These are phyloP conservation scores for Macaria liturata DNA, from an alignment of 2,888 invertebrate species.

Conservation along the genomic window DNA sequence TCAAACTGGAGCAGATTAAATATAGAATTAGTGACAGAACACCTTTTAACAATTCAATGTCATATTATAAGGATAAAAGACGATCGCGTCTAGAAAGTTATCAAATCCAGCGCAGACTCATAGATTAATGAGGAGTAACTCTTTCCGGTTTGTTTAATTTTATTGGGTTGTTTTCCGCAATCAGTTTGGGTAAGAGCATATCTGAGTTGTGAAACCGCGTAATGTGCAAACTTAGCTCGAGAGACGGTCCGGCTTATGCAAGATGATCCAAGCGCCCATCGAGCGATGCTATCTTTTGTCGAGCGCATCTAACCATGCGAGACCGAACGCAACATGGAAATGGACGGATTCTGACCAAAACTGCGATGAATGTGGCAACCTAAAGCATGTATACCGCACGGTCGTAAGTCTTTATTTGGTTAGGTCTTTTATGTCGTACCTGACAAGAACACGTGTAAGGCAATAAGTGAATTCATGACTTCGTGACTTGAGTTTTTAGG, in stretches of 20 bases:
- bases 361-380: constrained; percentile 24
- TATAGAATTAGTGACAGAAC: constrained; percentile 13
- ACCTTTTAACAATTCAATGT: constrained; percentile 10
- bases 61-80: constrained; percentile 22
- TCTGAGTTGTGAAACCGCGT: constrained; percentile 56
- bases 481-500: constrained; percentile 14
- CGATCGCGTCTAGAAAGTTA: constrained; percentile 31
- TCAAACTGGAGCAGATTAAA: constrained; percentile 9
- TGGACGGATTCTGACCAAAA: constrained; percentile 23
- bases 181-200: constrained; percentile 65
- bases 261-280: constrained; percentile 41
- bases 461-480: constrained; percentile 1
- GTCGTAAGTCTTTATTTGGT: constrained; percentile 24
- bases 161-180: constrained; percentile 61
- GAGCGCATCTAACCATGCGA: constrained; percentile 20
- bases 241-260: constrained; percentile 49
- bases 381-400: constrained; percentile 20
- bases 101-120: constrained; percentile 34
- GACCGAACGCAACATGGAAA: constrained; percentile 19
- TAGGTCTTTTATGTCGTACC: constrained; percentile 25
- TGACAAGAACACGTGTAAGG: constrained; percentile 12
- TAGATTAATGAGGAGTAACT: constrained; percentile 40
- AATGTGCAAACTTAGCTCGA: constrained; percentile 49
- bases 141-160: constrained; percentile 55
- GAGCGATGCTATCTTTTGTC: constrained; percentile 23